Evolutionary conservation across 2,797 vertebrate genomes (phyloP), one percentile per base, ranked within the genome.

Genomic region (Percopsis omiscomaycus): DNA sequence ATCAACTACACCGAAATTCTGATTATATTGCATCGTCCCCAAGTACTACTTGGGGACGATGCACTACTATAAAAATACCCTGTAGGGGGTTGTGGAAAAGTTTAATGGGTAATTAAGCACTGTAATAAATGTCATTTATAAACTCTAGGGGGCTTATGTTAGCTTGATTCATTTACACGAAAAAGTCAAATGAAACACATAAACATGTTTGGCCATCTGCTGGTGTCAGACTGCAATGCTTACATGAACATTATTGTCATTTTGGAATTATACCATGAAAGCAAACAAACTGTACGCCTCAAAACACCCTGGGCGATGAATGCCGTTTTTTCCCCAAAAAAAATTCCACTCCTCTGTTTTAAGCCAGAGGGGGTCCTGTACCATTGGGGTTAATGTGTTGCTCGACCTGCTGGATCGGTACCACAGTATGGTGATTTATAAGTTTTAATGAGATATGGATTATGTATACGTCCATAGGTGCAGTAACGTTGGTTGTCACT

Each of bases 101-200:
- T 9, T 70, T 78, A 63, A 77, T 75, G 8, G 15, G 49, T 59
- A 78, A 78, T 74, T 52, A 74, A 59, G 32, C 56, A 48, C 61
- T 48, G 13, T 48, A n/a, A 48, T 64, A 62, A 57, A 73, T 57
- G 69, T 22, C 42, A 66, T 52, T 51, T 50, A 69, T 45, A 27
- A 44, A 32, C 49, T 68, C 27, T 14, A 9, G 57, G 37, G 74
- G 62, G 55, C 15, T 65, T 15, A 1, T 46, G 59, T 55, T 54
- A 61, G 6, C 28, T 46, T 67, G 46, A 61, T 72, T 54, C 61
- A 51, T 50, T 64, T 61, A 32, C 30, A 50, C 53, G 64, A 49
- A 44, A 63, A 56, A 66, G 49, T 69, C 50, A 12, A 45, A 48
- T 28, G 4, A n/a, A 49, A 59, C 5, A 12, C 60, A 27, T 50